Percentiles rank a stretch among this genome's conserved stretches.
phyloP scores from a whole-genome alignment of 2,888 invertebrate genomes.

The Melolontha melolontha region DNA sequence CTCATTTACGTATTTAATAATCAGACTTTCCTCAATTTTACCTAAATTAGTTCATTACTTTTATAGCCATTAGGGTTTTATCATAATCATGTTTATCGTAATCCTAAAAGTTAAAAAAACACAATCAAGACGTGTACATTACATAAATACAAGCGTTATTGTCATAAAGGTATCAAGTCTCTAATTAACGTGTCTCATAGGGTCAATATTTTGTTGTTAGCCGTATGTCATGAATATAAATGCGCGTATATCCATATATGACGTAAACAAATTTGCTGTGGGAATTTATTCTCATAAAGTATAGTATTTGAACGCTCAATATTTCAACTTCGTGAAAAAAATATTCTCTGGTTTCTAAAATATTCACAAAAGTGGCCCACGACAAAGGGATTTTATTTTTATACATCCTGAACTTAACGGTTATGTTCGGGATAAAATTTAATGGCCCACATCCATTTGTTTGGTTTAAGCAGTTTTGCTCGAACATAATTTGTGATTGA shows the following conservation, averaged over 20 bases:
- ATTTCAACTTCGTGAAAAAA: too few species aligned
- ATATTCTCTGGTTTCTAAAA: too few species aligned
- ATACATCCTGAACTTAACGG: not conserved
- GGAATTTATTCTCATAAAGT: not conserved
- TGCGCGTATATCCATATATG: not conserved
- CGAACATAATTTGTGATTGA: too few species aligned
- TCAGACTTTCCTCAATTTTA: too few species aligned
- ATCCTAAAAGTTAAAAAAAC: constrained; percentile 1
- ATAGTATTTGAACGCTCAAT: too few species aligned
- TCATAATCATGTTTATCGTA: not conserved
- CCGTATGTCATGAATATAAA: constrained; percentile 15
- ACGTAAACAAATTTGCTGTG: not conserved
- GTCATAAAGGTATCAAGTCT: constrained; percentile 3
- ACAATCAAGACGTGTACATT: not conserved
- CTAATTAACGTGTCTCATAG: constrained; percentile 29
- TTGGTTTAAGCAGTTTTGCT: not conserved
- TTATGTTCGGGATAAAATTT: not conserved
- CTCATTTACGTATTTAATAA: too few species aligned
- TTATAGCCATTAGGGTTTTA: not conserved
- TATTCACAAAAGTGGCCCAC: not conserved
- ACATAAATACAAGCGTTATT: constrained; percentile 10
- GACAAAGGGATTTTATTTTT: constrained; percentile 8
- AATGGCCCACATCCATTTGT: too few species aligned
- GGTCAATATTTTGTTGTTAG: constrained; percentile 23
- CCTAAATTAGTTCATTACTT: too few species aligned